Evolutionary conservation across 2,113 vertebrate species (phyloP).

Genomic region (Prionailurus bengalensis): DNA sequence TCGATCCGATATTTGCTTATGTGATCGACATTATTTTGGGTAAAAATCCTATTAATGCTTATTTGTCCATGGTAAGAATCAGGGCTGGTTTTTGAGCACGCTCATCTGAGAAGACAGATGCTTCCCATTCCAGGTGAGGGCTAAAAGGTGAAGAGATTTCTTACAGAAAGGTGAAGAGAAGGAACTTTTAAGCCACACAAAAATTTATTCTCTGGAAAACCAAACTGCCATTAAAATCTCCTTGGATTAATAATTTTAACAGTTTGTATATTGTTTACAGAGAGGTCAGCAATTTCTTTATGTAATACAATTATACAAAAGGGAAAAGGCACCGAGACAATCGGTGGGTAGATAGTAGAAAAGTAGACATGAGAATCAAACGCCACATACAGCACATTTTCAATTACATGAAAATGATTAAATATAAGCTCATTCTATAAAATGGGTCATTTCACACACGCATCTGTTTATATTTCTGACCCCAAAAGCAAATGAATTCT

Average conservation of each 20-base stretch:
- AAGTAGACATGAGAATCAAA: conserved; percentile 84
- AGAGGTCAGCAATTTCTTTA: conserved; percentile 86
- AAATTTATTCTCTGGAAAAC: conserved; percentile 83
- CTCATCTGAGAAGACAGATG: conserved; percentile 72
- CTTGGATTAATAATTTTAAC: conserved; percentile 86
- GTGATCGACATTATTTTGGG: conserved; percentile 35
- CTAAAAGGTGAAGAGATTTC: conserved; percentile 72
- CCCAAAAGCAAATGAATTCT: conserved; percentile 78
- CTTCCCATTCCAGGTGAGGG: conserved; percentile 65
- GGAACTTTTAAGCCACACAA: conserved; percentile 76
- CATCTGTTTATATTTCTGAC: conserved; percentile 76
- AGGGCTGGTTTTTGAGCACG: conserved; percentile 80
- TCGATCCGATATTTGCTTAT: conserved; percentile 69
- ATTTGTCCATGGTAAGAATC: conserved; percentile 72
- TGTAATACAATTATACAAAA: conserved; percentile 85
- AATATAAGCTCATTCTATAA: conserved; percentile 85
- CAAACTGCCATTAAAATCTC: conserved; percentile 81
- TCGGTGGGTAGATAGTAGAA: conserved; percentile 88
- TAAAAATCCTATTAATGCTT: conserved; percentile 64
- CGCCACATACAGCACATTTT: conserved; percentile 81
- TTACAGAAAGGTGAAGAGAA: conserved; percentile 51
- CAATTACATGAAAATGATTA: conserved; percentile 75
- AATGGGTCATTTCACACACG: conserved; percentile 80
- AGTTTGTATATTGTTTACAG: conserved; percentile 87
- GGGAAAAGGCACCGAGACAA: conserved; percentile 92